phyloP scores from a whole-genome alignment of 2,797 vertebrate species.

The Neosilurus mollespiculum region DNA sequence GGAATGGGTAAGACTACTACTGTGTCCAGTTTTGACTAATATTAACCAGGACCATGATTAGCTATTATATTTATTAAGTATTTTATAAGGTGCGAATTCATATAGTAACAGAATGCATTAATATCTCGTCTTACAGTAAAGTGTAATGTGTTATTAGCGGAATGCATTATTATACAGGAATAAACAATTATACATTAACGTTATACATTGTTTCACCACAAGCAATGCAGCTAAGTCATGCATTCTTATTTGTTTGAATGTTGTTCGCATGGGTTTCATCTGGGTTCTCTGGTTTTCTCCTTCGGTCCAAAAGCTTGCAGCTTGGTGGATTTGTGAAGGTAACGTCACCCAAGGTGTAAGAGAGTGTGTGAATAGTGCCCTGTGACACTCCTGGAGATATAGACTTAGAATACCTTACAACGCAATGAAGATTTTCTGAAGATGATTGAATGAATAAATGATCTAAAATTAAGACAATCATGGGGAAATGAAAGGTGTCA shows the following conservation, averaged over 20 bases:
- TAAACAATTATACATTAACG: not conserved
- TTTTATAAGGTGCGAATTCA: not conserved
- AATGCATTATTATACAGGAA: not conserved
- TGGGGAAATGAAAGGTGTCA: not conserved
- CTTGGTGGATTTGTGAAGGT: not conserved
- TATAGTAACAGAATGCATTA: not conserved
- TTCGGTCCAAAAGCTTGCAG: not conserved
- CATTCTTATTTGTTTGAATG: not conserved
- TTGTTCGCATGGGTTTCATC: not conserved
- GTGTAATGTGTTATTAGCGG: not conserved
- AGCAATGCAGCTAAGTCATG: not conserved
- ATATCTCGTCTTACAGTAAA: not conserved
- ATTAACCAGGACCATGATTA: not conserved
- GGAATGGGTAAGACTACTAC: conserved; percentile 85
- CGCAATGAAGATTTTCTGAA: not conserved
- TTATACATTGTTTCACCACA: not conserved
- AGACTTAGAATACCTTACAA: not conserved
- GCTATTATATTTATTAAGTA: not conserved
- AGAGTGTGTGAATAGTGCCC: not conserved
- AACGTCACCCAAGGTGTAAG: not conserved
- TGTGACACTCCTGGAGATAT: too few species aligned
- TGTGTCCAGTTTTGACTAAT: not conserved
- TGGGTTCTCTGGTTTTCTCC: not conserved
- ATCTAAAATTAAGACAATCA: not conserved
- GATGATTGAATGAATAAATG: not conserved